Base-by-base conservation (phyloP, 2,888 invertebrate species). In the Xiphydria camelus region DNA sequence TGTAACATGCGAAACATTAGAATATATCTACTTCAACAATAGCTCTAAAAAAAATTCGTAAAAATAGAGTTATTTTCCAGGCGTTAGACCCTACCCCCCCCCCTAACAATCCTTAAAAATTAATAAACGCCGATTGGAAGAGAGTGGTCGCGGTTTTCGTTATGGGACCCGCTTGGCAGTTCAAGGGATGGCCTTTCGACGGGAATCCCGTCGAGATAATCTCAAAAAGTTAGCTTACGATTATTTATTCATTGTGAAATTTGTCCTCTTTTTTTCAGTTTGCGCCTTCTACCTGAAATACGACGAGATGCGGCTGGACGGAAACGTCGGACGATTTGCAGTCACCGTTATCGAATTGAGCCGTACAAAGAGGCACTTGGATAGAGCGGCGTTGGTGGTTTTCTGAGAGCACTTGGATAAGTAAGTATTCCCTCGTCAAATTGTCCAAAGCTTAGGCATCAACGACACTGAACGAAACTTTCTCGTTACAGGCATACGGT, bases 371-470 rank as follows among this genome's bases (percentile, higher is more conserved):
- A 82, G 99, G 40, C 98, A 99, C 83, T 85, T 99, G 66, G 99
- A 99, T 79, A 83, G 96, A 66, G 98, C 99, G 33, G 89, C 90
- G 20, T 81, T 99, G 41, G 91, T 96, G 83, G 87, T 88, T 58
- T 96, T 99, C 78, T 99, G 99, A 99, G 97, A 97, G 76, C 88
- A 88, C 54, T 81, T 99, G 29, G 98, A 98, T 78, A 92, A 88
- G 91, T 95, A 79, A 75, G 83, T 79, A 52, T 17, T 21, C n/a
- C n/a, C n/a, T n/a, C n/a, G n/a, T n/a, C n/a, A n/a, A n/a, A n/a
- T n/a, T n/a, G n/a, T n/a, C 44, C 47, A 58, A 41, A 48, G 49
- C 5, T 7, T 25, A 33, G 3, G 6, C 10, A 29, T 9, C 4
- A 38, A 7, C n/a, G n/a, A n/a, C 41, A 7, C n/a, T n/a, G n/a